A percentile compares a stretch with the other conserved stretches of the same genome.
These are phyloP conservation scores for Alosa sapidissima DNA, from an alignment of 2,797 vertebrate genomes.

Conservation along the genomic window DNA sequence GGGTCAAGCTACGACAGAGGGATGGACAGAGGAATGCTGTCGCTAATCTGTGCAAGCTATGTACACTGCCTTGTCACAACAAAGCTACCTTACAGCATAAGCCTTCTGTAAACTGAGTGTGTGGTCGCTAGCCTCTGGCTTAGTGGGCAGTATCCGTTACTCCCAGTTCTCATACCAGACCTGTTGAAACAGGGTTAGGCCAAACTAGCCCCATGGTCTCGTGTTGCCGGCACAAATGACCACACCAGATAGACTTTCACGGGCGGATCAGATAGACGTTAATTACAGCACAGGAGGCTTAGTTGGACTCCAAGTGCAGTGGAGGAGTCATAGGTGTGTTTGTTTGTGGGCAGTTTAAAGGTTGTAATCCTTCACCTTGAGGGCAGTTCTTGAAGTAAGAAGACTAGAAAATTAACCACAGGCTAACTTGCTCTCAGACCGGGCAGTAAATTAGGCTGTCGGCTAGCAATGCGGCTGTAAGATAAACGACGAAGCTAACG, in stretches of 20 bases:
- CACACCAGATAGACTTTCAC: not conserved
- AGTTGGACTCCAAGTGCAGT: not conserved
- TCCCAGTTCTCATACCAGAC: not conserved
- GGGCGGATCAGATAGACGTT: not conserved
- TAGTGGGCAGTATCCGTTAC: not conserved
- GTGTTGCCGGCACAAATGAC: conserved; percentile 13
- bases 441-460: not conserved
- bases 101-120: conserved; percentile 1
- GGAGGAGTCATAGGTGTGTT: not conserved
- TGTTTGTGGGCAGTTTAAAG: not conserved
- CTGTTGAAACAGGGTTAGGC: conserved; percentile 3
- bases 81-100: not conserved
- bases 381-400: conserved; percentile 8
- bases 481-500: not conserved
- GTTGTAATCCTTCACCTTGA: conserved; percentile 17
- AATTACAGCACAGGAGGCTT: conserved; percentile 6
- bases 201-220: not conserved
- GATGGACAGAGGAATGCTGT: not conserved
- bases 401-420: conserved; percentile 57
- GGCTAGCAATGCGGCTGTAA: not conserved
- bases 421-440: conserved; percentile 25
- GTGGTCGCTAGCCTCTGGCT: not conserved
- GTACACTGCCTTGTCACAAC: not conserved
- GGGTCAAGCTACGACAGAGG: not conserved
- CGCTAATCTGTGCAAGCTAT: not conserved